Evolutionary conservation across 2,888 invertebrate species (phyloP), one percentile per base, ranked within the genome.

Genomic region (Pedicia rivosa): DNA sequence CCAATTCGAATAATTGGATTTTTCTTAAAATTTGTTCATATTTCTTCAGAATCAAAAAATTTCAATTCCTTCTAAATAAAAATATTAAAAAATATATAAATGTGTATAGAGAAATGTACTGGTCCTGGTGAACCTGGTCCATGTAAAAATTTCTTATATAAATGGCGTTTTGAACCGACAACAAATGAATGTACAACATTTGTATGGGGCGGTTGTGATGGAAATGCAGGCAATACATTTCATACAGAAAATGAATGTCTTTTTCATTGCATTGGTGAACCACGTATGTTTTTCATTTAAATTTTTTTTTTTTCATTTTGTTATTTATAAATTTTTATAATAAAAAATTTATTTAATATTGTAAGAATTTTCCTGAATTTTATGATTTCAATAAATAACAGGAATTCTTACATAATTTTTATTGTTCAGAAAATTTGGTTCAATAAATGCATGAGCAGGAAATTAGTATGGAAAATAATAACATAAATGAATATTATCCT

Each of bases 121-220:
- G 61, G 62, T n/a, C 62, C 62, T 2, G 56, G 56, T 5, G 61
- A 61, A 45, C 59, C 62, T 2, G 74, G 74, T 2, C 70, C 67
- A 8, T 77, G 75, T 55, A 73, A 69, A 48, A 67, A 70, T 46
- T 72, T 68, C 49, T 64, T 72, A 26, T 70, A 73, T 54, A 77
- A 76, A 57, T 78, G 77, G 77, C 70, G 71, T 14, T 75, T 67
- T 55, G 70, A 72, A 49, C 61, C 66, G 16, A 63, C 68, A 8
- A 62, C 62, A 40, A 66, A 66, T 42, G 64, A 65, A 29, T 78
- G 78, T 53, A 62, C 62, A 40, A 69, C 67, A 43, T 78, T 77
- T 49, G 63, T 70, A 13, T 78, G 75, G 67, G 75, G 77, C 34
- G 78, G 78, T 35, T 78, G 78, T 48, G 67, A 68, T 29, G 77